Evolutionary conservation across 2,888 invertebrate species (phyloP).

Genomic region (Nephrotoma appendiculata): DNA sequence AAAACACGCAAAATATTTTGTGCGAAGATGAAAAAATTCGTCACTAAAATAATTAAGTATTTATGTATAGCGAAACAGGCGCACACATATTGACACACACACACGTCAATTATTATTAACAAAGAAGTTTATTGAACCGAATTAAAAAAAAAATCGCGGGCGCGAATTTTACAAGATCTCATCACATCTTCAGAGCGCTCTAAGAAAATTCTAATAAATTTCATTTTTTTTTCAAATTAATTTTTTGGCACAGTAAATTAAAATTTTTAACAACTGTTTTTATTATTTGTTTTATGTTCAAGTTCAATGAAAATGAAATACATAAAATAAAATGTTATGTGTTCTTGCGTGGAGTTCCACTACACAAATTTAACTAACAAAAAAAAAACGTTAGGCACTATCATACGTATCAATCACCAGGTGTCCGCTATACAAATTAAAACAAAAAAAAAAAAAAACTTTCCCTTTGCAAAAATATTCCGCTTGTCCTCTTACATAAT

Average conservation of each 20-base stretch:
- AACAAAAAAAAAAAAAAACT: background rate
- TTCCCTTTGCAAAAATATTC: background rate
- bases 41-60: background rate
- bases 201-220: background rate
- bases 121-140: background rate
- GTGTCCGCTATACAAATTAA: background rate
- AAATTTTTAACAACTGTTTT: background rate
- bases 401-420: background rate
- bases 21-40: background rate
- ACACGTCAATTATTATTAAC: background rate
- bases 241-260: background rate
- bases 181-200: background rate
- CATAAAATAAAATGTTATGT: background rate
- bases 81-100: background rate
- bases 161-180: background rate
- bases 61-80: background rate
- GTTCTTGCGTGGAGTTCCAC: background rate
- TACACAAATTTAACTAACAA: background rate
- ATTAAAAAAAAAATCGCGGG: background rate
- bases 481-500: too few relatives aligned
- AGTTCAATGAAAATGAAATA: background rate
- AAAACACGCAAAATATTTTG: background rate
- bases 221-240: background rate
- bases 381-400: background rate
- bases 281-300: background rate